Evolutionary conservation across 2,888 invertebrate genomes (phyloP).

Genomic region (Macrophya annulata): DNA sequence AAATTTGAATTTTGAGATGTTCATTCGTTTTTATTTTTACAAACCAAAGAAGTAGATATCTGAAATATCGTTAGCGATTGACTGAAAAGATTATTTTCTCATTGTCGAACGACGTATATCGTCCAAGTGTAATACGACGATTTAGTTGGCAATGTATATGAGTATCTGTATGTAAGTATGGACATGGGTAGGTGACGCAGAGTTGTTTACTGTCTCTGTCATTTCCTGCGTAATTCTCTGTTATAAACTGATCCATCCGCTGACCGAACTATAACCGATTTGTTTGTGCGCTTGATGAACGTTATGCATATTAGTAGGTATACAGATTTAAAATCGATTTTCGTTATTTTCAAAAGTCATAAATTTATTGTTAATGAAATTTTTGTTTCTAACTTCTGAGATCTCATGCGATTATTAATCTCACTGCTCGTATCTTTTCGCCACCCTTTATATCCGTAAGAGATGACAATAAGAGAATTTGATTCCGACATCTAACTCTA

Average conservation of each 20-base stretch:
- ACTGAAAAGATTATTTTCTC: neutral
- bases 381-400: neutral
- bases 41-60: neutral
- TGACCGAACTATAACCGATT: constrained; percentile 23
- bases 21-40: neutral
- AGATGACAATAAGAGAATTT: neutral
- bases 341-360: neutral
- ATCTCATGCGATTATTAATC: neutral
- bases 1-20: neutral
- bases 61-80: neutral
- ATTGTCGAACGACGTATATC: neutral
- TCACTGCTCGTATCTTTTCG: neutral
- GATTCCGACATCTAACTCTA: neutral
- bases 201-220: constrained; percentile 32
- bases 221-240: constrained; percentile 40
- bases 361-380: neutral
- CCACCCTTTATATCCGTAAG: neutral
- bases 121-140: constrained; percentile 22
- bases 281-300: neutral
- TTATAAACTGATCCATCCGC: constrained; percentile 41
- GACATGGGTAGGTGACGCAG: neutral
- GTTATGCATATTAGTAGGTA: neutral
- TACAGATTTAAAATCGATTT: neutral
- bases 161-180: neutral
- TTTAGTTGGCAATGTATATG: constrained; percentile 6